Evolutionary conservation across 2,888 invertebrate genomes (phyloP).

Genomic region (Eupeodes latifasciatus): DNA sequence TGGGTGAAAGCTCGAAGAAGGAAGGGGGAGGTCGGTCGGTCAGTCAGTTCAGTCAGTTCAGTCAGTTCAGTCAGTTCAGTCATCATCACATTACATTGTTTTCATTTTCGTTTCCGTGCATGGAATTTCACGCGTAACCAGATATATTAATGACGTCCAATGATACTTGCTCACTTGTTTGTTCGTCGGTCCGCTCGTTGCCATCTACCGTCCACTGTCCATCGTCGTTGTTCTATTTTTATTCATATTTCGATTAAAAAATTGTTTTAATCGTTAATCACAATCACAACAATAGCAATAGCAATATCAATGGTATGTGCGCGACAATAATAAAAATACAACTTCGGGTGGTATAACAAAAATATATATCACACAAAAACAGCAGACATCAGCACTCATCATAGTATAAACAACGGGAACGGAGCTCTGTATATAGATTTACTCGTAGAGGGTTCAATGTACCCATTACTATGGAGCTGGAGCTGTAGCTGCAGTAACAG

Average conservation of each 20-base stretch:
- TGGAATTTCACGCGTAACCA: constrained; percentile 70
- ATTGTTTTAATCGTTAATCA: constrained; percentile 69
- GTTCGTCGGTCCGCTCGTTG: too few species aligned
- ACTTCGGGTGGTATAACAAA: constrained; percentile 3
- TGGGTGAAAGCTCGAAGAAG: too few species aligned
- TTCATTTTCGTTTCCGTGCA: constrained; percentile 30
- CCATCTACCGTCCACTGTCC: too few species aligned
- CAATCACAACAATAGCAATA: constrained; percentile 70
- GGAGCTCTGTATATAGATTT: background rate
- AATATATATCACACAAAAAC: constrained; percentile 12
- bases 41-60: background rate
- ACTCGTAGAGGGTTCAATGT: constrained; percentile 38
- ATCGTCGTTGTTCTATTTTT: constrained; percentile 58
- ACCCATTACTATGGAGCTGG: constrained; percentile 22
- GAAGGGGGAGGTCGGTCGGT: background rate
- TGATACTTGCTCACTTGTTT: constrained; percentile 11
- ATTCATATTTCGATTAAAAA: constrained; percentile 60
- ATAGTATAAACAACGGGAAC: background rate
- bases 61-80: background rate
- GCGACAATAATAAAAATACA: constrained; percentile 32
- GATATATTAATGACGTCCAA: constrained; percentile 54
- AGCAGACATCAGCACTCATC: constrained; percentile 36
- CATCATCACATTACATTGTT: constrained; percentile 34
- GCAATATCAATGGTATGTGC: constrained; percentile 45
- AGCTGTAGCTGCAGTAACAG: constrained; percentile 26